phyloP scores from a whole-genome alignment of 2,797 vertebrate species.

The Myotis daubentonii region DNA sequence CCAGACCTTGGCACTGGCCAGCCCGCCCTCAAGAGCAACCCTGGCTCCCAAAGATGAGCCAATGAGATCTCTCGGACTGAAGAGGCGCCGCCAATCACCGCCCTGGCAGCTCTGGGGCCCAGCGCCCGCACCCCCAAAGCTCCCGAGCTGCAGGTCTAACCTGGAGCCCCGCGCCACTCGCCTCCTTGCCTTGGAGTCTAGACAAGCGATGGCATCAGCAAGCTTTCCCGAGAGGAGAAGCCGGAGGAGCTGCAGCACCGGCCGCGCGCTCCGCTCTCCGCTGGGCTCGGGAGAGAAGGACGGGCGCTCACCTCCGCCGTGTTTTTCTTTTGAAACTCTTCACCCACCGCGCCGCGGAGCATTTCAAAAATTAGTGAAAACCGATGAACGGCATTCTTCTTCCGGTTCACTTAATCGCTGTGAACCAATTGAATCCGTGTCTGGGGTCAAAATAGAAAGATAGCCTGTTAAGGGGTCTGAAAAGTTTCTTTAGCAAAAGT shows the following conservation, averaged over 20 bases:
- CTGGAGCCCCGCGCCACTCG: too few relatives aligned
- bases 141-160: rapidly evolving
- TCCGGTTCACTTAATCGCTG: background rate
- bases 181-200: too few relatives aligned
- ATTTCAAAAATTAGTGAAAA: background rate
- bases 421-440: background rate
- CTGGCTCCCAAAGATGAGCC: background rate
- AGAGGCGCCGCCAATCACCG: background rate
- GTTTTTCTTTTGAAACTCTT: background rate
- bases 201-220: too few relatives aligned
- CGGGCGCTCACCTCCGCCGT: background rate
- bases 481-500: background rate
- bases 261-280: background rate
- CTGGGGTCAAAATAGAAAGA: slow-evolving; percentile 24
- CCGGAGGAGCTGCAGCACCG: background rate
- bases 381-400: background rate
- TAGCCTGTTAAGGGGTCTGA: background rate
- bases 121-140: rapidly evolving
- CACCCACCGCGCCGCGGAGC: background rate
- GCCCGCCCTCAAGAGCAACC: background rate
- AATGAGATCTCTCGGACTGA: background rate
- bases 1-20: background rate
- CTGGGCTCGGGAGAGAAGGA: background rate
- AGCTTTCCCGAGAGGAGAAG: background rate
- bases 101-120: background rate